Base-by-base conservation (phyloP, 2,888 invertebrate species). In the Dascillus cervinus region DNA sequence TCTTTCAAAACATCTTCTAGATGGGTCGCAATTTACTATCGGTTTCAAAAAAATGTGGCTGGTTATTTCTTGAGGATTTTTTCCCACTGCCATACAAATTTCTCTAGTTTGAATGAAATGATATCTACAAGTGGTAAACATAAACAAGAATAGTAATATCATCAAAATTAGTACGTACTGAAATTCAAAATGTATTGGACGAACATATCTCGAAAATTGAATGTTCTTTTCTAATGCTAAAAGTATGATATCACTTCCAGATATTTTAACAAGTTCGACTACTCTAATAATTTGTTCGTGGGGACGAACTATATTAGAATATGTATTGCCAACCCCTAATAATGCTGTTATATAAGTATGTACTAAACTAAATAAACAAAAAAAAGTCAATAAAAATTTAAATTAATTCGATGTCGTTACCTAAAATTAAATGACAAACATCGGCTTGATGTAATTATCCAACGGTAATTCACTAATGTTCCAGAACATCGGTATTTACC, bases 401-500 rank as follows among this genome's bases (percentile, higher is more conserved):
- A n/a, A n/a, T n/a, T n/a, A n/a, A n/a, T n/a, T n/a, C n/a, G 10
- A 34, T 22, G 25, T 39, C 36, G 64, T 62, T 54, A 73, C 74
- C 36, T 39, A 9, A 60, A 54, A 29, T 69, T 46, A 31, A 56
- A 52, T 14, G 54, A 37, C 29, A 64, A 60, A 50, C 83, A 84
- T 8, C 57, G 47, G 6, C 50, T 38, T 13, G 65, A 64, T 3
- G 70, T 62, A 34, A 86, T 53, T 29, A 85, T 67, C 82, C 85
- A 85, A 10, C 74, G 62, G 2, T 66, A 53, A 43, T 79, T 73
- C 22, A 88, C 56, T 32, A 88, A 63, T 17, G 79, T 70, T 3
- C 83, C 86, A 23, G 77, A 70, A 52, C 87, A 86, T 49, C 65
- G 72, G 41, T 79, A 79, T 34, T 65, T 57, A 2, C 88, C 87